phyloP scores from a whole-genome alignment of 2,797 vertebrate genomes.

The Morelia viridis region DNA sequence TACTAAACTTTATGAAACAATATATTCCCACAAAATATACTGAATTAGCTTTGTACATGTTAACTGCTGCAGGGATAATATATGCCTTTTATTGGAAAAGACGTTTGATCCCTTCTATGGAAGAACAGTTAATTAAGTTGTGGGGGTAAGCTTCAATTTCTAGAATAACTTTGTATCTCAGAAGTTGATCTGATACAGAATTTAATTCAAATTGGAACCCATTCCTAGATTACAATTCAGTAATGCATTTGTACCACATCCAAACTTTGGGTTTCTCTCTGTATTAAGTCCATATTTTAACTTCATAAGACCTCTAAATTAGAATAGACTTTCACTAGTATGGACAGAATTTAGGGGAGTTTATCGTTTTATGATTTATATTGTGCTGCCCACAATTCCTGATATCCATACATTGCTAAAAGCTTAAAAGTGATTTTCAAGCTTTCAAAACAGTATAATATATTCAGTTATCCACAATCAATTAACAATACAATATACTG shows the following conservation, averaged over 20 bases:
- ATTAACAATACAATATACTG: not conserved
- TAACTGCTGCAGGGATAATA: not conserved
- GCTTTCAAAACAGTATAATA: not conserved
- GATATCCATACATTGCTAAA: not conserved
- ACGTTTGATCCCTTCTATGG: not conserved
- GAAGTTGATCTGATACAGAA: not conserved
- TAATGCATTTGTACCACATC: not conserved
- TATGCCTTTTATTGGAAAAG: not conserved
- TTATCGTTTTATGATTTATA: not conserved
- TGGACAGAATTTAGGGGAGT: not conserved
- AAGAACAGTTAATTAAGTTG: not conserved
- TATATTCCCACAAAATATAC: not conserved
- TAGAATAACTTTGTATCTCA: not conserved
- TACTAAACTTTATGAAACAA: not conserved
- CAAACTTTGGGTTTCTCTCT: not conserved
- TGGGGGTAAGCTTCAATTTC: not conserved
- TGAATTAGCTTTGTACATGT: not conserved
- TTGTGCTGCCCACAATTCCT: not conserved
- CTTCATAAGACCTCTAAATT: not conserved
- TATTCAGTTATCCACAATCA: not conserved
- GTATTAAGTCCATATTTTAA: not conserved
- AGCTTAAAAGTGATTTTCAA: not conserved
- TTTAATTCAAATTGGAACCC: not conserved
- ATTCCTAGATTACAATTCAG: not conserved
- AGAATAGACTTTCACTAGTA: not conserved